These are phyloP conservation scores for Ceratosolen fusciceps DNA, from an alignment of 1,140 invertebrate species.

Conservation along the genomic window DNA sequence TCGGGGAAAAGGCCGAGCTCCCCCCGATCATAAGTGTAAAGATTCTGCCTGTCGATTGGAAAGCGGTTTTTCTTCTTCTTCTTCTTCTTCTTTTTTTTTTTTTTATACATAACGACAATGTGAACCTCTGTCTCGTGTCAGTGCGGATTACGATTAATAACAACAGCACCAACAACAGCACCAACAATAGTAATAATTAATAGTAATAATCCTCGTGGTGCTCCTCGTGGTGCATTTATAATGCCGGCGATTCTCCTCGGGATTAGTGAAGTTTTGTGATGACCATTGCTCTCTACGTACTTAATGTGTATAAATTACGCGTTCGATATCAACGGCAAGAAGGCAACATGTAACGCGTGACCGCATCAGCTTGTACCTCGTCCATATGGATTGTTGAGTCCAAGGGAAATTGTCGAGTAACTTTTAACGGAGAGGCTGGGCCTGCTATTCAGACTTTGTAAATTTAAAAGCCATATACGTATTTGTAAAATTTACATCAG, in stretches of 20 bases:
- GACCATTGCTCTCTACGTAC: no score
- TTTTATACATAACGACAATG: constrained; percentile 37
- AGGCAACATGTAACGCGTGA: neutral
- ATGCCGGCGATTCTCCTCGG: neutral
- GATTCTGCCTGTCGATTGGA: neutral
- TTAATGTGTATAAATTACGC: constrained; percentile 18
- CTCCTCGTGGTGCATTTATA: neutral
- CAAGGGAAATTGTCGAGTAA: neutral
- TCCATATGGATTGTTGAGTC: constrained; percentile 25
- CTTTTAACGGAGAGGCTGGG: no score
- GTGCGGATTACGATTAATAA: constrained; percentile 18
- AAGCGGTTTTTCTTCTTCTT: no score
- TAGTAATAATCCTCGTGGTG: no score
- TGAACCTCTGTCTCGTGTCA: constrained; percentile 18
- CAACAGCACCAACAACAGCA: no score
- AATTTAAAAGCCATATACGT: constrained; percentile 22
- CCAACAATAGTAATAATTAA: no score
- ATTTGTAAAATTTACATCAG: constrained; percentile 13
- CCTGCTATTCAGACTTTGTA: neutral
- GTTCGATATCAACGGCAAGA: neutral
- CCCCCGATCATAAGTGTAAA: neutral
- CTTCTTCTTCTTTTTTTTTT: no score
- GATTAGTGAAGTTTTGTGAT: constrained; percentile 22
- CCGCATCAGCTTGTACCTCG: neutral
- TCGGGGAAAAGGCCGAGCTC: neutral